These are phyloP conservation scores for Apotomis betuletana DNA, from an alignment of 2,888 invertebrate genomes.

Conservation along the genomic window DNA sequence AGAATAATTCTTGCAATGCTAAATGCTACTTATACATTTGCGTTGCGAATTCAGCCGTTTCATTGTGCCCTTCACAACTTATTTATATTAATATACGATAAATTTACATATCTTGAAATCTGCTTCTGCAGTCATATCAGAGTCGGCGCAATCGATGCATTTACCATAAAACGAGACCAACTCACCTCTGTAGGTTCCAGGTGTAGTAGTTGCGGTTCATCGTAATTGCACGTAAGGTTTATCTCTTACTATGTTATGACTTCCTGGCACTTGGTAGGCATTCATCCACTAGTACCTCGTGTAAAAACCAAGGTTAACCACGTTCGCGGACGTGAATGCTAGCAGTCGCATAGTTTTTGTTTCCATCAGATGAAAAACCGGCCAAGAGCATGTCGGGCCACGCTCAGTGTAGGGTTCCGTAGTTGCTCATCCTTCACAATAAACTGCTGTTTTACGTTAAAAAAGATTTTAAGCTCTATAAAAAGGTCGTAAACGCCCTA, in stretches of 20 bases:
- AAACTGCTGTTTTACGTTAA: too few species aligned
- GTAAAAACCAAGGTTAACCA: too few species aligned
- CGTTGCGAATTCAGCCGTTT: background rate
- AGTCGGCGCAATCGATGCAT: background rate
- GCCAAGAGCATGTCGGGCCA: too few species aligned
- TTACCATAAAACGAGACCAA: background rate
- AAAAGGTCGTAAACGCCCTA: too few species aligned
- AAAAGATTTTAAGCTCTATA: too few species aligned
- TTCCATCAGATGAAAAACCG: too few species aligned
- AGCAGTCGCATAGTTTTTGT: too few species aligned
- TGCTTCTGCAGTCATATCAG: background rate
- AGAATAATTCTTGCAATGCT: too few species aligned
- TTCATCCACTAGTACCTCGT: background rate
- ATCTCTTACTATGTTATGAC: background rate
- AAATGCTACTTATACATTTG: background rate
- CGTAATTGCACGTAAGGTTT: background rate
- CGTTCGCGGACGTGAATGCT: too few species aligned
- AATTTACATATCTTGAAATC: background rate
- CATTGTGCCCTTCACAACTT: background rate
- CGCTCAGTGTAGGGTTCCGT: too few species aligned
- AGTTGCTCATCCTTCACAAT: too few species aligned
- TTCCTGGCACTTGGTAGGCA: background rate
- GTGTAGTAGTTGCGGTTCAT: background rate
- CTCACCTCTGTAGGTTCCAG: background rate
- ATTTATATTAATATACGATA: background rate